A percentile compares a stretch with the other conserved stretches of the same genome.
Conservation (phyloP, 2,797 vertebrate genomes). For the Sebastes kiyomatsui region DNA sequence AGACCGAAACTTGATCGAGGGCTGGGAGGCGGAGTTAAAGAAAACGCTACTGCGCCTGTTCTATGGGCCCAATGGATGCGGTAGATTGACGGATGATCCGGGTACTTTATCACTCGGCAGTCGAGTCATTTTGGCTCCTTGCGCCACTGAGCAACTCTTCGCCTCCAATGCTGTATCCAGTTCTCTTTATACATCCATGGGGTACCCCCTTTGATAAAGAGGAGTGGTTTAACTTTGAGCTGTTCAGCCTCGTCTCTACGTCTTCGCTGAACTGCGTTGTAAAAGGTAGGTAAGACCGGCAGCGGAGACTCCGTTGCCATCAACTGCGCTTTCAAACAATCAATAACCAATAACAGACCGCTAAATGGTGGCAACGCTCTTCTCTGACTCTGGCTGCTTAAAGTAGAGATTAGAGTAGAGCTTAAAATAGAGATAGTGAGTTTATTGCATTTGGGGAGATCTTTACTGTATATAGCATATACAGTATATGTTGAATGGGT, state of each 20-base stretch:
- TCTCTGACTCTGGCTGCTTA: neutral
- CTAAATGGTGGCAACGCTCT: neutral
- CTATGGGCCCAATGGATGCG: no score
- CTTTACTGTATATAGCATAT: neutral
- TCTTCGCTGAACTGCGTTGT: neutral
- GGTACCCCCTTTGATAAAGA: neutral
- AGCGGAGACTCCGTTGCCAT: neutral
- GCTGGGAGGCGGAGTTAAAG: no score
- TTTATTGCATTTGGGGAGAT: neutral
- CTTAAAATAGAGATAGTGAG: no score
- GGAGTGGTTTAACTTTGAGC: neutral
- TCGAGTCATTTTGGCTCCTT: no score
- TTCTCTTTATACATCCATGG: no score
- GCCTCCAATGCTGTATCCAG: no score
- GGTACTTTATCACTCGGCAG: no score
- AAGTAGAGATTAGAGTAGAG: neutral
- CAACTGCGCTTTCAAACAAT: neutral
- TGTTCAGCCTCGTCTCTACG: neutral
- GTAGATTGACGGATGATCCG: no score
- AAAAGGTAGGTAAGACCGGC: neutral
- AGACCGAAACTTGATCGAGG: no score
- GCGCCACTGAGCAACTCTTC: no score
- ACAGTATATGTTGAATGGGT: neutral
- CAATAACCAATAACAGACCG: neutral
- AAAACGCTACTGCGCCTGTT: no score